A percentile compares a stretch with the other conserved stretches of the same genome.
These are phyloP conservation scores for Glareola pratincola DNA, from an alignment of 2,113 vertebrate species.

Conservation along the genomic window DNA sequence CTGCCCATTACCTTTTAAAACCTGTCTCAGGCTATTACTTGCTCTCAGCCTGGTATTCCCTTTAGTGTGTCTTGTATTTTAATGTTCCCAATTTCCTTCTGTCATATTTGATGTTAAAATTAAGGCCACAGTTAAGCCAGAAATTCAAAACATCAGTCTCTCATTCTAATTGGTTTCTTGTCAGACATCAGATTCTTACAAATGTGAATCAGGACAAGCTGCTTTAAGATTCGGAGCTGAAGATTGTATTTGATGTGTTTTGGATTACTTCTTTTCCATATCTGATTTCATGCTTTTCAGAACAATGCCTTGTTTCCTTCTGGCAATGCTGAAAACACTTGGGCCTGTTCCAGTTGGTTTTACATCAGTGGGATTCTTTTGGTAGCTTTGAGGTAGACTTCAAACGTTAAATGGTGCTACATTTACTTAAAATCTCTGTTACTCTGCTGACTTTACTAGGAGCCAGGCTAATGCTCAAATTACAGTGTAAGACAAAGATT, in stretches of 20 bases:
- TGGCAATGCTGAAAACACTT: slow-evolving; percentile 5
- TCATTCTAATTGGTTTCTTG: slow-evolving; percentile 31
- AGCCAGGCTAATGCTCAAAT: neutral
- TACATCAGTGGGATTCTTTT: neutral
- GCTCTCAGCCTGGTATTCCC: neutral
- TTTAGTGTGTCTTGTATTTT: slow-evolving; percentile 4
- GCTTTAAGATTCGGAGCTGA: neutral
- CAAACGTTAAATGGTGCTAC: neutral
- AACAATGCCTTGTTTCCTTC: neutral
- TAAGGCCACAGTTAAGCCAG: slow-evolving; percentile 3
- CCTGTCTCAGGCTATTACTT: neutral
- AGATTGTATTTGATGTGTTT: slow-evolving; percentile 35
- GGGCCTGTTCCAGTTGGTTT: neutral
- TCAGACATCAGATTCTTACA: slow-evolving; percentile 40
- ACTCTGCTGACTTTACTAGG: neutral
- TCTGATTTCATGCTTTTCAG: slow-evolving; percentile 42
- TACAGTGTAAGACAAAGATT: neutral
- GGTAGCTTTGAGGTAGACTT: neutral
- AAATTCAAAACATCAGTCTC: slow-evolving; percentile 43
- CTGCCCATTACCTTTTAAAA: slow-evolving; percentile 2
- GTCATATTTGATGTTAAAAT: slow-evolving; percentile 40
- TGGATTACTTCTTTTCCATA: slow-evolving; percentile 45
- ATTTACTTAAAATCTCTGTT: neutral
- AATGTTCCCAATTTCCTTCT: slow-evolving; percentile 23
- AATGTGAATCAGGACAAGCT: neutral